Evolutionary conservation across 2,113 vertebrate species (phyloP).

Genomic region (Glaucomys volans): DNA sequence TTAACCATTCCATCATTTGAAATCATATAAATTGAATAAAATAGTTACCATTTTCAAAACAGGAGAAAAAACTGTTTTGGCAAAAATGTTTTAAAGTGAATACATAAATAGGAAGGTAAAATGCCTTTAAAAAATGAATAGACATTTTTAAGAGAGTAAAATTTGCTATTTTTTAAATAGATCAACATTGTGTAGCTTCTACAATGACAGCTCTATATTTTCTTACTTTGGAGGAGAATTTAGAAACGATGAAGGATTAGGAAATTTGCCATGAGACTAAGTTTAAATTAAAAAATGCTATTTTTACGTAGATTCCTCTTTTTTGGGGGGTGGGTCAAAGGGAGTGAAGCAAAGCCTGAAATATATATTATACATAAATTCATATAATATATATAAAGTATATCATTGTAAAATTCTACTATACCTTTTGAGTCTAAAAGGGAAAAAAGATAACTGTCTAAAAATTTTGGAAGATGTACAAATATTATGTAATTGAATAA

Average conservation of each 20-base stretch:
- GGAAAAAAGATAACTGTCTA: background rate
- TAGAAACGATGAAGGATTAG: background rate
- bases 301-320: background rate
- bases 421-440: background rate
- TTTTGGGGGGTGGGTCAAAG: background rate
- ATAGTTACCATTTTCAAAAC: background rate
- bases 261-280: background rate
- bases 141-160: conserved; percentile 11
- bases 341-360: background rate
- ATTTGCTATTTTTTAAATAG: background rate
- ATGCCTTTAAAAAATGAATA: background rate
- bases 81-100: background rate
- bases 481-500: background rate
- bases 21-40: conserved; percentile 11
- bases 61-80: background rate
- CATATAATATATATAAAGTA: background rate
- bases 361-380: background rate
- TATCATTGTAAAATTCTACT: background rate
- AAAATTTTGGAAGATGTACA: background rate
- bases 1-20: background rate
- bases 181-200: background rate
- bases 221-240: background rate
- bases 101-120: background rate
- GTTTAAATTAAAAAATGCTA: background rate
- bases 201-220: background rate